These are phyloP conservation scores for Andrena haemorrhoa DNA, from an alignment of 2,888 invertebrate species.

Conservation along the genomic window DNA sequence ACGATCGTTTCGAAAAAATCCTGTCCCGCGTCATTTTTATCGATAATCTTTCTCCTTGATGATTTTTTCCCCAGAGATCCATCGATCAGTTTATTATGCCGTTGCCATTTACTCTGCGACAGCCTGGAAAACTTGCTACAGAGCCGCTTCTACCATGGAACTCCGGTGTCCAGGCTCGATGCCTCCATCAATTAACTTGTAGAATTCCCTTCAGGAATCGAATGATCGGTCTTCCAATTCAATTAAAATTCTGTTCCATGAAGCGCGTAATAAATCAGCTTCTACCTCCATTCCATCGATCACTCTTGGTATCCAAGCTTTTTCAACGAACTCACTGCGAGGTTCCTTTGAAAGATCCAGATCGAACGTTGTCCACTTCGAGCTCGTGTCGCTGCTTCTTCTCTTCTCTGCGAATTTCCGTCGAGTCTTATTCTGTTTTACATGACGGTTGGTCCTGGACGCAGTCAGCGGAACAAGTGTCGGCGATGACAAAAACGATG, in stretches of 20 bases:
- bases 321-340: background rate
- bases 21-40: constrained; percentile 14
- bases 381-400: background rate
- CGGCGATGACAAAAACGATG: constrained; percentile 16
- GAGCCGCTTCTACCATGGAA: background rate
- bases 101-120: background rate
- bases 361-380: background rate
- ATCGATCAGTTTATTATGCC: background rate
- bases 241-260: no score
- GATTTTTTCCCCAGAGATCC: background rate
- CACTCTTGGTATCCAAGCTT: background rate
- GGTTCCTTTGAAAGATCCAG: background rate
- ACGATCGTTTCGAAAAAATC: background rate
- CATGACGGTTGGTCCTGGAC: background rate
- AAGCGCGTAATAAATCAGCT: no score
- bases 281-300: background rate
- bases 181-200: constrained; percentile 12
- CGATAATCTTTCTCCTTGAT: constrained; percentile 8
- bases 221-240: background rate
- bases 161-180: background rate
- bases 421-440: background rate
- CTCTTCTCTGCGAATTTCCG: background rate
- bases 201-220: background rate
- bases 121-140: background rate
- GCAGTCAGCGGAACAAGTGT: background rate